Conservation (phyloP, 2,888 invertebrate genomes). For the Lasioglossum vierecki region DNA sequence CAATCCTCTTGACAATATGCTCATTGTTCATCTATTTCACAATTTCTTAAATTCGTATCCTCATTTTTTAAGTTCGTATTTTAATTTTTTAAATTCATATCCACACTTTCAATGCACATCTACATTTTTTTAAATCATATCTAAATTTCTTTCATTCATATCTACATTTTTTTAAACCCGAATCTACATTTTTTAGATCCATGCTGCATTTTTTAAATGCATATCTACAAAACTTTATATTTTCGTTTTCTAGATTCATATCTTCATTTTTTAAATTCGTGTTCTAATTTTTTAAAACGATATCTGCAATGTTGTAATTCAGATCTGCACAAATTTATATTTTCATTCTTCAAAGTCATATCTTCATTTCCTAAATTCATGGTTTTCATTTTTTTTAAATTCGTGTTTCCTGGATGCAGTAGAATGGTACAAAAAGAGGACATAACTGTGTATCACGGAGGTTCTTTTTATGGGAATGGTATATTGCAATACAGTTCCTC, state of each 20-base stretch:
- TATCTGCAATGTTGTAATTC: background rate
- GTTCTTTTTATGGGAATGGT: background rate
- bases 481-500: background rate
- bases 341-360: background rate
- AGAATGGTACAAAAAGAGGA: background rate
- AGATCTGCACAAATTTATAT: background rate
- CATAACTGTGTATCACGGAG: background rate
- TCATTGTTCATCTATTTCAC: background rate
- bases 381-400: background rate
- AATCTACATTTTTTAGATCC: background rate
- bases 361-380: background rate
- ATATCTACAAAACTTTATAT: background rate
- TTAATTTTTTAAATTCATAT: no score
- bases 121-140: background rate
- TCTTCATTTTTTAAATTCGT: background rate
- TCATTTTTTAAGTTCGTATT: background rate
- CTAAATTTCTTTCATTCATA: no score
- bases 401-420: background rate
- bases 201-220: background rate
- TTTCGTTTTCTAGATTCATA: background rate
- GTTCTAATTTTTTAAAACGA: no score
- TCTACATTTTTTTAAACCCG: no score
- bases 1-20: background rate
- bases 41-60: background rate
- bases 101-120: no score